These are phyloP conservation scores for Rhagonycha lutea DNA, from an alignment of 2,888 invertebrate genomes.

Conservation along the genomic window DNA sequence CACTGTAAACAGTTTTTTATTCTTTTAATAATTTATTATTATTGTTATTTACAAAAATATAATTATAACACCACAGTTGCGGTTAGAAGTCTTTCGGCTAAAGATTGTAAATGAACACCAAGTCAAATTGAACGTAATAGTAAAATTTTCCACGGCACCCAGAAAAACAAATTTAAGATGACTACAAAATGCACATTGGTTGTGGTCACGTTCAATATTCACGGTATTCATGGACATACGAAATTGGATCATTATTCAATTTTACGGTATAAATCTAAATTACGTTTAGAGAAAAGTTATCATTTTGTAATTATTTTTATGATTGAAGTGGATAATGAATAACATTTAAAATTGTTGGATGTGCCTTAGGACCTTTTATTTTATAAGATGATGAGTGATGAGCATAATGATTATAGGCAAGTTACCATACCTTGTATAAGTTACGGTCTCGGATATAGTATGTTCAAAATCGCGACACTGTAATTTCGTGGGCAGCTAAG, in stretches of 20 bases:
- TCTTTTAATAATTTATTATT: neutral
- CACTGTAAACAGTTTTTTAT: neutral
- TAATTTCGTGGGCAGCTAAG: conserved; percentile 55
- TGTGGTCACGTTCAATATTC: conserved; percentile 15
- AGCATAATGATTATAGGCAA: conserved; percentile 28
- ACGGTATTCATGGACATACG: conserved; percentile 11
- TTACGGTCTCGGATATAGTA: conserved; percentile 34
- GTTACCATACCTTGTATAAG: conserved; percentile 34
- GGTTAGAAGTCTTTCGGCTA: conserved; percentile 1
- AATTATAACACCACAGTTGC: conserved; percentile 10
- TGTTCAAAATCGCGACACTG: conserved; percentile 47
- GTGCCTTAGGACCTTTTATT: neutral
- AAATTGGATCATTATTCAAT: conserved; percentile 16
- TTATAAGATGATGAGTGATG: conserved; percentile 12
- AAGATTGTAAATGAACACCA: neutral
- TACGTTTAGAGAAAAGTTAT: neutral
- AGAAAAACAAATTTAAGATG: conserved; percentile 17
- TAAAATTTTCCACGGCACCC: conserved; percentile 9
- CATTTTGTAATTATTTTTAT: neutral
- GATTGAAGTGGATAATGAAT: neutral
- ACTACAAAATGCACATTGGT: conserved; percentile 14
- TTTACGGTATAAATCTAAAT: conserved; percentile 14
- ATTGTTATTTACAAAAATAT: neutral
- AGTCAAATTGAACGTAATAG: conserved; percentile 7
- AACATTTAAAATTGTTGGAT: neutral